A percentile compares a stretch with the other conserved stretches of the same genome.
These are phyloP conservation scores for Drosophila lini DNA, from an alignment of 1,140 invertebrate genomes.

Conservation along the genomic window DNA sequence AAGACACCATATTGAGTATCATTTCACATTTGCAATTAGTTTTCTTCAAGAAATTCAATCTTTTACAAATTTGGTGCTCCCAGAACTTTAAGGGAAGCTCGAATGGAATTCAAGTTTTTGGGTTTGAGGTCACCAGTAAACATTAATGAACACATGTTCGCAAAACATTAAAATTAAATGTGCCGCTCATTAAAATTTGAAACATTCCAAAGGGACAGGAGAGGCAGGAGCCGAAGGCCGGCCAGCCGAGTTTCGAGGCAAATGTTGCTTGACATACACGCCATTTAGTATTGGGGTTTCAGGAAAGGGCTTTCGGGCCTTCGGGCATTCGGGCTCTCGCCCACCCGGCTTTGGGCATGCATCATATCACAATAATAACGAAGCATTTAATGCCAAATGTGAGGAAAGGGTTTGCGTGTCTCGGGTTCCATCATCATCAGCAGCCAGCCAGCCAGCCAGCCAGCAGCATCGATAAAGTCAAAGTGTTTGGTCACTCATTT, in stretches of 20 bases:
- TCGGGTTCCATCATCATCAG: slow-evolving; percentile 36
- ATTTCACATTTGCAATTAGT: background rate
- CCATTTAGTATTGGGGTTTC: slow-evolving; percentile 28
- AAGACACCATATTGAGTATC: no score
- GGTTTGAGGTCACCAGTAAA: slow-evolving; percentile 33
- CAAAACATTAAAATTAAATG: slow-evolving; percentile 81
- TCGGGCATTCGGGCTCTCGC: background rate
- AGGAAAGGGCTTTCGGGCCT: background rate
- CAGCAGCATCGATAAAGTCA: slow-evolving; percentile 52
- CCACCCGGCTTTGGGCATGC: slow-evolving; percentile 42
- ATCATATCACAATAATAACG: slow-evolving; percentile 78
- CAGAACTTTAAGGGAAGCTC: slow-evolving; percentile 17
- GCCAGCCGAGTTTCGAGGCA: slow-evolving; percentile 33
- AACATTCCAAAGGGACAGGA: slow-evolving; percentile 53
- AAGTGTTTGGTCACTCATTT: slow-evolving; percentile 76
- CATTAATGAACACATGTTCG: slow-evolving; percentile 79
- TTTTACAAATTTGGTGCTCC: slow-evolving; percentile 13
- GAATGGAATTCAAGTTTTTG: slow-evolving; percentile 10
- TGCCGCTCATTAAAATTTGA: slow-evolving; percentile 76
- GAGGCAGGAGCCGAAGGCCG: slow-evolving; percentile 1
- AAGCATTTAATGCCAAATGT: slow-evolving; percentile 80
- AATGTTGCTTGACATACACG: slow-evolving; percentile 64
- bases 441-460: slow-evolving; percentile 1
- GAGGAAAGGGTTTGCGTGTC: slow-evolving; percentile 56
- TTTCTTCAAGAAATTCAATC: slow-evolving; percentile 13